phyloP scores from a whole-genome alignment of 2,888 invertebrate species.

The Aplocera efformata region DNA sequence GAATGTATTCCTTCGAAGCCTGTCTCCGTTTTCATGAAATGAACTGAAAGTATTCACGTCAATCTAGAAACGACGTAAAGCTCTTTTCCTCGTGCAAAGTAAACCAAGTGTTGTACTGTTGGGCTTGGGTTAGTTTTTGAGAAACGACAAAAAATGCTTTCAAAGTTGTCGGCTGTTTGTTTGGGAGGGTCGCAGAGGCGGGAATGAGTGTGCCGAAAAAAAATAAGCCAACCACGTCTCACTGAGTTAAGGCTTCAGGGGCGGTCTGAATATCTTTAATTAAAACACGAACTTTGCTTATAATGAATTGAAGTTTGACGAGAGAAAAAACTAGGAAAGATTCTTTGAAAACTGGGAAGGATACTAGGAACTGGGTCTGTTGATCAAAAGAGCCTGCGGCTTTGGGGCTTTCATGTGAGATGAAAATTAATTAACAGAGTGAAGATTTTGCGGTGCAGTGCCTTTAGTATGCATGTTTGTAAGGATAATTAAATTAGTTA shows the following conservation, averaged over 20 bases:
- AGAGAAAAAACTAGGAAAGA: conserved; percentile 20
- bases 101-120: conserved; percentile 21
- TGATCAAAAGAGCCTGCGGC: conserved; percentile 33
- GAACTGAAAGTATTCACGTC: conserved; percentile 61
- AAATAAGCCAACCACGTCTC: conserved; percentile 80
- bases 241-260: conserved; percentile 74
- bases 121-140: conserved; percentile 19
- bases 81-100: conserved; percentile 9
- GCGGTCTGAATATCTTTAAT: conserved; percentile 78
- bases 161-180: conserved; percentile 75
- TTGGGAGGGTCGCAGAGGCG: conserved; percentile 80
- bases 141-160: conserved; percentile 57
- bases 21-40: conserved; percentile 75
- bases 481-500: conserved; percentile 13
- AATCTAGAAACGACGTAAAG: conserved; percentile 41
- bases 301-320: conserved; percentile 67
- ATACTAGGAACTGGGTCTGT: conserved; percentile 32
- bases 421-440: conserved; percentile 46
- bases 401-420: conserved; percentile 33
- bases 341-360: conserved; percentile 34
- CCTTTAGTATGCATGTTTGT: conserved; percentile 30
- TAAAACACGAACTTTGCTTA: conserved; percentile 70
- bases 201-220: conserved; percentile 78
- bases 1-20: conserved; percentile 54
- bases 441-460: conserved; percentile 34